A percentile compares a stretch with the other conserved stretches of the same genome.
phyloP scores from a whole-genome alignment of 2,113 vertebrate species.

The Rhagologus leucostigma region DNA sequence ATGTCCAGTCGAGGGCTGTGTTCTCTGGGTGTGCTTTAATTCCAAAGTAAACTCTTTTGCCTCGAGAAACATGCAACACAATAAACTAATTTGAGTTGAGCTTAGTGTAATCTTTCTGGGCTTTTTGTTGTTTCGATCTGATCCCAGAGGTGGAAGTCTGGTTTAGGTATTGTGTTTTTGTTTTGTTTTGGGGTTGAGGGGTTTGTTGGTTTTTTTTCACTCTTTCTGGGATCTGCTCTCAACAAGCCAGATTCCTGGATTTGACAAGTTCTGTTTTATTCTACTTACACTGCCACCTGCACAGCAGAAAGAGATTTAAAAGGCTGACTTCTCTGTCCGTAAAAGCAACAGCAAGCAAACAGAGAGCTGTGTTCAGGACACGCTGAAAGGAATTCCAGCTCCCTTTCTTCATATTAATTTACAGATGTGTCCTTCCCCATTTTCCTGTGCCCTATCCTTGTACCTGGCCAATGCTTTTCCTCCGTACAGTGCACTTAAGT shows the following conservation, averaged over 20 bases:
- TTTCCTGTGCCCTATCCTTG: neutral
- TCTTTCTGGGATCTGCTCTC: constrained; percentile 57
- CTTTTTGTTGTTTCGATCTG: constrained; percentile 64
- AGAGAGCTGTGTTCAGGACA: neutral
- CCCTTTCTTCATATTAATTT: neutral
- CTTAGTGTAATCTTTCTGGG: constrained; percentile 61
- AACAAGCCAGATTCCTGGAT: constrained; percentile 31
- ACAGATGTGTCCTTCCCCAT: neutral
- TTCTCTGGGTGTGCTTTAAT: constrained; percentile 36
- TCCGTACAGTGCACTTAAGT: neutral
- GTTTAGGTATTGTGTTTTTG: constrained; percentile 57
- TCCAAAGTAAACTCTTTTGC: constrained; percentile 69
- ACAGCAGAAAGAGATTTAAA: constrained; percentile 12
- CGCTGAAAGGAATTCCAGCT: neutral
- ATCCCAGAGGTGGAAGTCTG: constrained; percentile 67
- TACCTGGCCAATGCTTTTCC: neutral
- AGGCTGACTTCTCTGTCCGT: neutral
- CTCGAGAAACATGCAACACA: constrained; percentile 61
- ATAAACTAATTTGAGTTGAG: constrained; percentile 67
- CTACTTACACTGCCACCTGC: constrained; percentile 67
- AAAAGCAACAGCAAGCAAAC: constrained; percentile 38
- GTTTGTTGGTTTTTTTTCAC: neutral
- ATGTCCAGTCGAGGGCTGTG: constrained; percentile 17
- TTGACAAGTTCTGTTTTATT: constrained; percentile 68
- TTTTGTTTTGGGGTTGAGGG: constrained; percentile 52